phyloP scores from a whole-genome alignment of 2,888 invertebrate species.

The Neoscelio sp. region DNA sequence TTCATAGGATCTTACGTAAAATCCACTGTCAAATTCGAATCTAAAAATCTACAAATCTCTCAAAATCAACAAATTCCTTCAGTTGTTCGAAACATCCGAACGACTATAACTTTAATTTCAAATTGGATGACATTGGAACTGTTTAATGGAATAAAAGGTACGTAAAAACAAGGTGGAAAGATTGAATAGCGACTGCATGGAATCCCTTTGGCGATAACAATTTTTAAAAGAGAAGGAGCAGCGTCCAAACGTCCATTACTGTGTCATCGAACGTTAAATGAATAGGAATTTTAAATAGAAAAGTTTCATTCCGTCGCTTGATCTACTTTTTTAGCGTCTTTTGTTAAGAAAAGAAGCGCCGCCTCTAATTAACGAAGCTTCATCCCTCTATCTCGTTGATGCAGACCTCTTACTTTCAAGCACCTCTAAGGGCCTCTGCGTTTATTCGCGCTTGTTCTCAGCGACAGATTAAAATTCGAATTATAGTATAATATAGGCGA shows the following conservation, averaged over 20 bases:
- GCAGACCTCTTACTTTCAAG: neutral
- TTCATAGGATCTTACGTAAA: no score
- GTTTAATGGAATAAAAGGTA: neutral
- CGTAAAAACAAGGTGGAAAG: neutral
- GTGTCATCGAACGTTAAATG: constrained; percentile 13
- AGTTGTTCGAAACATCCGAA: no score
- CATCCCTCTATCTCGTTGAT: neutral
- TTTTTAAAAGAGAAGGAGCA: constrained; percentile 5
- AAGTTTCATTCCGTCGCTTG: constrained; percentile 8
- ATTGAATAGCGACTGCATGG: neutral
- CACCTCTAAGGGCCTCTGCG: neutral
- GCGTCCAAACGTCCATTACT: neutral
- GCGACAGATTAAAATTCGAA: neutral
- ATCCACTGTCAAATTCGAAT: no score
- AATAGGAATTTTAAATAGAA: constrained; percentile 8
- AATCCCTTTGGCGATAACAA: neutral
- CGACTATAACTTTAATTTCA: no score
- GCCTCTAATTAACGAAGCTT: constrained; percentile 13
- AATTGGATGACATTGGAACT: neutral
- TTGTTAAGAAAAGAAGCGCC: constrained; percentile 1
- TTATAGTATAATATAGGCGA: neutral
- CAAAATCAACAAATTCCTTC: no score
- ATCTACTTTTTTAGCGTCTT: constrained; percentile 16
- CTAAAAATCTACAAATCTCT: no score
- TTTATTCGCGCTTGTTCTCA: neutral